These are phyloP conservation scores for Rhadinocentrus ornatus DNA, from an alignment of 2,797 vertebrate genomes.

Conservation along the genomic window DNA sequence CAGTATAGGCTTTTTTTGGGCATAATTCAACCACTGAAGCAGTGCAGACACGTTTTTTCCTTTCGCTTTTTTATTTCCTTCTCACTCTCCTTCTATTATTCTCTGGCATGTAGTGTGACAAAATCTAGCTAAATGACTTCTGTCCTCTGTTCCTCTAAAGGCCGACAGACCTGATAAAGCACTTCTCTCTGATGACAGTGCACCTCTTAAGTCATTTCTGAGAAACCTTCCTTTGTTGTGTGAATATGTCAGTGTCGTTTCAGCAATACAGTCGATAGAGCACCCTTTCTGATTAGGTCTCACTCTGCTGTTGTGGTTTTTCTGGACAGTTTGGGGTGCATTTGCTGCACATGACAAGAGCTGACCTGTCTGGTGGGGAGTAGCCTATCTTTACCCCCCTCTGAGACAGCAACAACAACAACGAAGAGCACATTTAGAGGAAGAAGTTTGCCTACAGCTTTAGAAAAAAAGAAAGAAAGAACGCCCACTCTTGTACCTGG, in stretches of 20 bases:
- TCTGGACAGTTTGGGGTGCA: slow-evolving; percentile 84
- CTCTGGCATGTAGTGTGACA: slow-evolving; percentile 6
- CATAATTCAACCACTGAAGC: slow-evolving; percentile 28
- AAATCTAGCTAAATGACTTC: slow-evolving; percentile 6
- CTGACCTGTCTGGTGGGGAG: slow-evolving; percentile 73
- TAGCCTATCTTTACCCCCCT: slow-evolving; percentile 53
- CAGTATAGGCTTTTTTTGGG: slow-evolving; percentile 5
- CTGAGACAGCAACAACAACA: slow-evolving; percentile 60
- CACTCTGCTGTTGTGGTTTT: slow-evolving; percentile 78
- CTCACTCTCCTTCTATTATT: neutral
- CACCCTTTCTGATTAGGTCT: slow-evolving; percentile 51
- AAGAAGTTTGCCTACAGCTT: slow-evolving; percentile 64
- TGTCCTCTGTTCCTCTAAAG: slow-evolving; percentile 16
- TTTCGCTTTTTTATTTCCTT: slow-evolving; percentile 2
- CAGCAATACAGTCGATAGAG: slow-evolving; percentile 44
- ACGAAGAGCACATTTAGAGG: slow-evolving; percentile 65
- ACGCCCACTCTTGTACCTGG: slow-evolving; percentile 53
- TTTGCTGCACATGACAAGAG: slow-evolving; percentile 85
- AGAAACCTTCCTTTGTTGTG: slow-evolving; percentile 60
- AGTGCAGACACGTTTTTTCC: neutral
- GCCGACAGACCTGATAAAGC: slow-evolving; percentile 27
- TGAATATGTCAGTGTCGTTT: slow-evolving; percentile 49
- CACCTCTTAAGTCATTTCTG: slow-evolving; percentile 52
- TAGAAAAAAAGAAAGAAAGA: slow-evolving; percentile 56
- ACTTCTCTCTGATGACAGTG: slow-evolving; percentile 53